phyloP scores from a whole-genome alignment of 2,797 vertebrate species.

The Petrocephalus schoutedeni region DNA sequence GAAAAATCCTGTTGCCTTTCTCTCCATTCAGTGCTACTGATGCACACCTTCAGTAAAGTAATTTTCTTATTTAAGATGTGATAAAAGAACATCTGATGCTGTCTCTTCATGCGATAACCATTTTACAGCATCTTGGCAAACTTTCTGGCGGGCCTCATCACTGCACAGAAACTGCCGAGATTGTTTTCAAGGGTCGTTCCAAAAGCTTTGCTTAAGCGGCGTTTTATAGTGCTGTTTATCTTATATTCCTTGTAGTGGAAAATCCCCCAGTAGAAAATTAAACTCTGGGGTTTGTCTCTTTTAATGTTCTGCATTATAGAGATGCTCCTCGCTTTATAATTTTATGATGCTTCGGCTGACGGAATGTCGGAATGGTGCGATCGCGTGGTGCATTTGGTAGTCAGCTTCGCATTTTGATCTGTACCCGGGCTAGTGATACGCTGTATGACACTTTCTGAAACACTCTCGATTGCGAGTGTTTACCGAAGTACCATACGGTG shows the following conservation, averaged over 20 bases:
- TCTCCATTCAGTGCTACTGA: background rate
- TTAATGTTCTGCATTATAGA: background rate
- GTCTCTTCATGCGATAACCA: background rate
- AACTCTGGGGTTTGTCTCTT: background rate
- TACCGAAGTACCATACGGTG: background rate
- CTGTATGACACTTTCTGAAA: background rate
- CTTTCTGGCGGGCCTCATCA: background rate
- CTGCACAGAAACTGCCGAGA: background rate
- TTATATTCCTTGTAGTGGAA: background rate
- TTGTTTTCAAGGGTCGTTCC: background rate
- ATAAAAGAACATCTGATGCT: background rate
- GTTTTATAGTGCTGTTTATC: background rate
- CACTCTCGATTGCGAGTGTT: background rate
- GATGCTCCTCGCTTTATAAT: background rate
- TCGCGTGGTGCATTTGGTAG: background rate
- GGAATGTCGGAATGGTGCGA: background rate
- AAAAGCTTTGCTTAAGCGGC: background rate
- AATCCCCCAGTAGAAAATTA: background rate
- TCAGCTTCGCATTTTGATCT: background rate
- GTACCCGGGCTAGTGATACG: background rate
- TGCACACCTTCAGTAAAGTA: background rate
- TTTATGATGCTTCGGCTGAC: background rate
- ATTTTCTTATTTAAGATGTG: background rate
- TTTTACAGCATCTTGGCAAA: background rate
- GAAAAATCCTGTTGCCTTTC: background rate